A percentile compares a stretch with the other conserved stretches of the same genome.
Conservation (phyloP, 2,113 vertebrate species). For the Python bivittatus region DNA sequence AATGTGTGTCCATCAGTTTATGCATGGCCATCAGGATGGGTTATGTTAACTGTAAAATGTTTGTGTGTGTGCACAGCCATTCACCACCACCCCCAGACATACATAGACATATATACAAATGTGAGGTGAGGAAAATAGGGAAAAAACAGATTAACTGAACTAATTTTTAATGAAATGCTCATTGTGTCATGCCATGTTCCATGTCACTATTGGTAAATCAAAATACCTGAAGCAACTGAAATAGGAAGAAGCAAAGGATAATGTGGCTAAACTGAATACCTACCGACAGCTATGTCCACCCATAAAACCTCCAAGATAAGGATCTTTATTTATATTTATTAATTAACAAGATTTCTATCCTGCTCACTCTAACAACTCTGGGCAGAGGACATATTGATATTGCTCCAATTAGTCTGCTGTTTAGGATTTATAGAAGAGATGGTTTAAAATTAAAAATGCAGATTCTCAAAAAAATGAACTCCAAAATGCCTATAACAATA, state of each 20-base stretch:
- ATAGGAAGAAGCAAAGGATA: background rate
- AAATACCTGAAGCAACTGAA: background rate
- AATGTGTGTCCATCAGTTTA: background rate
- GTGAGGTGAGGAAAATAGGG: background rate
- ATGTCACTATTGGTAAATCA: background rate
- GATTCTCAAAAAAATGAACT: background rate
- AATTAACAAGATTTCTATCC: too few relatives aligned
- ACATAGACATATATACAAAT: background rate
- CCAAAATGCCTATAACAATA: background rate
- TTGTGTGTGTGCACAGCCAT: background rate
- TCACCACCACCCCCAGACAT: background rate
- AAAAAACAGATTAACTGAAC: background rate
- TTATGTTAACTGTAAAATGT: background rate
- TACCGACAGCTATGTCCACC: background rate
- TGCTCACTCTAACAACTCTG: background rate
- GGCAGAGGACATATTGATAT: background rate
- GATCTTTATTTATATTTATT: background rate
- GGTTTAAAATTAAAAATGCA: background rate
- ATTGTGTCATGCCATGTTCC: background rate
- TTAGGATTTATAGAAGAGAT: constrained; percentile 1
- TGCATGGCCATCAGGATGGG: background rate
- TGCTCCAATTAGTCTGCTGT: background rate
- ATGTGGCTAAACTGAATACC: background rate
- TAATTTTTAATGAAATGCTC: background rate
- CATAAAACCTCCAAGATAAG: background rate